Base-by-base conservation (phyloP, 2,888 invertebrate species). In the Drosophila antonietae region DNA sequence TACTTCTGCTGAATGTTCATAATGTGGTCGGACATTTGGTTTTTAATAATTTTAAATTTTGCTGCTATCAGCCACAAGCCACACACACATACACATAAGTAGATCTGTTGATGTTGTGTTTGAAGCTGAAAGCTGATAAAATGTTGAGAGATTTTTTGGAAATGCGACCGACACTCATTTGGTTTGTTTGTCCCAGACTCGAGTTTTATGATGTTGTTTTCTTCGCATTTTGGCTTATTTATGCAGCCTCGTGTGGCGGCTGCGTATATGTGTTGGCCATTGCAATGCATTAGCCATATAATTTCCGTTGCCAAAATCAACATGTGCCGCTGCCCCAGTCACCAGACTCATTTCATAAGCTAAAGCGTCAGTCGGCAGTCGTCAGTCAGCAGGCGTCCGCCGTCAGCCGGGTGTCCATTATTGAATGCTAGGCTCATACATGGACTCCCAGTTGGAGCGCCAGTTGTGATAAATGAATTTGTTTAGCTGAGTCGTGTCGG, bases 11-110 rank as follows among this genome's bases (percentile, higher is more conserved):
- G 75, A 66, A 75, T 79, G 73, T 73, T 69, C 73, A 80, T 73
- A 72, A 70, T 77, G 75, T 52, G 76, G 70, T 74, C 71, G 73
- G 70, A 71, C 68, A 73, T 81, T 83, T 78, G 72, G 68, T 69
- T 85, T 86, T 86, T 81, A 75, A 86, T 85, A 88, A 88, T 88
- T 83, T 78, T 69, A 76, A 68, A 85, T 73, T 84, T 68, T 44
- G 63, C 66, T 68, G 65, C 65, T 85, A 76, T 85, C 74, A 65
- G 67, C 61, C 68, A 44, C 52, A 61, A 57, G 41, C 49, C 49
- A 18, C 20, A 37, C 57, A 43, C 28, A 39, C 28, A 59, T 23
- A 43, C 49, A 51, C 18, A 18, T 37, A 35, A 35, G 33, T 14
- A 23, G 20, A 52, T 52, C 4, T 49, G n/a, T 35, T 31, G 35